Percentiles rank a stretch among this genome's conserved stretches.
These are phyloP conservation scores for Busseola fusca DNA, from an alignment of 2,888 invertebrate species.

Conservation along the genomic window DNA sequence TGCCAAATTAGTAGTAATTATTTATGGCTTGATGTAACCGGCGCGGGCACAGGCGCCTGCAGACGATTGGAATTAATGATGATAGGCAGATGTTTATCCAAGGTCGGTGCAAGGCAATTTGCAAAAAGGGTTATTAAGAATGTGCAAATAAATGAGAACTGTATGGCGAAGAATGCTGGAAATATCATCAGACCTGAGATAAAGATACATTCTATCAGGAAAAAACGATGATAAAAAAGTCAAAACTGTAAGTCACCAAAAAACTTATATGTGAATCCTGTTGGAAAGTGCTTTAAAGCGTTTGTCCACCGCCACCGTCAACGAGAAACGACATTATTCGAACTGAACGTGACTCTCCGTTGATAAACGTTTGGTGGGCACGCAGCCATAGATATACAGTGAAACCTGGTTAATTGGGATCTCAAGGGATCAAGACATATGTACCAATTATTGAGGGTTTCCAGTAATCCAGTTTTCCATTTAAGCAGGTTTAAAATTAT, in stretches of 20 bases:
- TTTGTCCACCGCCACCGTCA: neutral
- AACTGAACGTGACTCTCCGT: neutral
- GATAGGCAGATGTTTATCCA: constrained; percentile 52
- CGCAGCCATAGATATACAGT: neutral
- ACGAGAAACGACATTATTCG: neutral
- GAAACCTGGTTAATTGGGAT: too few species aligned
- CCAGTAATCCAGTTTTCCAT: too few species aligned
- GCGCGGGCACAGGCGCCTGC: constrained; percentile 46
- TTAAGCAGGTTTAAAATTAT: too few species aligned
- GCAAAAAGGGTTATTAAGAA: constrained; percentile 6
- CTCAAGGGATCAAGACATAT: too few species aligned
- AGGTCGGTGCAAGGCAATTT: constrained; percentile 49
- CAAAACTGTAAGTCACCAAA: neutral
- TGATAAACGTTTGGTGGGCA: neutral
- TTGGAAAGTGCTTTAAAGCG: neutral
- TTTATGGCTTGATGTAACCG: constrained; percentile 38
- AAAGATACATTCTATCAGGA: neutral
- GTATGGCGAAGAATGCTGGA: neutral
- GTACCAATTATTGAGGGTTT: too few species aligned
- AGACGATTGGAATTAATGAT: constrained; percentile 28
- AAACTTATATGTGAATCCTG: neutral
- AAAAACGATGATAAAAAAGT: neutral
- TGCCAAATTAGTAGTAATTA: constrained; percentile 59
- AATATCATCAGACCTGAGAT: neutral
- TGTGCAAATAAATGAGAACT: neutral